Base-by-base conservation (phyloP, 2,888 invertebrate genomes). In the Sarcophaga rosellei region DNA sequence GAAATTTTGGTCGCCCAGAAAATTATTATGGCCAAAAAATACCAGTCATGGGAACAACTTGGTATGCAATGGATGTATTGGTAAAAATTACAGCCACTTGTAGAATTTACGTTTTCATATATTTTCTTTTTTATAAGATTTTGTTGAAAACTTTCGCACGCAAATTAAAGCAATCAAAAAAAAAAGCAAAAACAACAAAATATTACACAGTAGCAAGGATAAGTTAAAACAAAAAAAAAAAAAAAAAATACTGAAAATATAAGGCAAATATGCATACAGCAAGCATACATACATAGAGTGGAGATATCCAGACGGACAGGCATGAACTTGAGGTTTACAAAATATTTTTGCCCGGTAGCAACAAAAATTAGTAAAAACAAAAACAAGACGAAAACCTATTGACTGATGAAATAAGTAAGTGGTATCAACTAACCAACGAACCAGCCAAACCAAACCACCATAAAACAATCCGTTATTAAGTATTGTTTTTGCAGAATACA, bases 131-230 rank as follows among this genome's bases (percentile, higher is more conserved):
- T 66, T 72, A 62, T 5, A 53, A 90, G 90, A 90, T 72, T 78
- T 81, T 83, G 84, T 85, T 76, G 53, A 86, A 91, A 91, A 91
- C 90, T 91, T 91, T 91, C 91, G 91, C 91, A 91, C 91, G 91
- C 91, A 91, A 91, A 91, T 91, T 91, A 91, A 91, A 92, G 91
- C 92, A 91, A 91, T 91, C 92, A 91, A 17, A 53, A 53, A 47
- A 47, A 47, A 78, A 83, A 84, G 59, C 88, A 90, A 68, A 68
- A 88, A 61, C 88, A 88, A 88, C 88, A 89, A 88, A 89, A 88
- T 85, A 88, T 88, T 61, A 70, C 77, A 57, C 79, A 82, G 75
- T 78, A 89, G 88, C 73, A 72, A 44, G 61, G n/a, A 15, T 23
- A n/a, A 44, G n/a, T 53, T 59, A 69, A 76, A 61, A 8, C 12